Evolutionary conservation across 2,797 vertebrate species (phyloP), one percentile per base, ranked within the genome.

Genomic region (Hirundo rustica): DNA sequence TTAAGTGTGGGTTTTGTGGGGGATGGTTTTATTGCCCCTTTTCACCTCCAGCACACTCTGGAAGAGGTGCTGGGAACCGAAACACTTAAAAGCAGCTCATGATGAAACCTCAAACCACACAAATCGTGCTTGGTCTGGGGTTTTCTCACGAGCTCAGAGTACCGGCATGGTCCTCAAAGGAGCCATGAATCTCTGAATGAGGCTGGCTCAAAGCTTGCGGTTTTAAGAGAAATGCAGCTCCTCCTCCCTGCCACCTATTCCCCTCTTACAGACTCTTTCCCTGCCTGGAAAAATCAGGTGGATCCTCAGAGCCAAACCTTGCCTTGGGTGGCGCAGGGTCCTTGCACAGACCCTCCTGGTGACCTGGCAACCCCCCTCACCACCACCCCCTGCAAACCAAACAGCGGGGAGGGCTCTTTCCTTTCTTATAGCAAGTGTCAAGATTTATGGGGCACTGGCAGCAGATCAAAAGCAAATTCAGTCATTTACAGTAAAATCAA

Each of bases 401-500:
- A 76, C 47, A 44, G 78, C 0, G 40, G 66, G 88, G 92, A 89
- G 47, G 71, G 72, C 85, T 89, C 95, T 85, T 91, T 79, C 26
- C 61, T 68, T 93, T 76, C 84, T 85, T 71, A 91, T 47, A 91
- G 76, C 8, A 50, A 88, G 76, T 81, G 95, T 96, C 67, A 54
- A 85, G 94, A 97, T 96, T 96, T 93, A 97, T 86, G 90, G 96
- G 36, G 48, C 48, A 7, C 68, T 98, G 98, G 97, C 94, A 88
- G 73, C 73, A 92, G 95, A 96, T 97, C 97, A 98, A 89, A 97
- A 97, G 96, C 27, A 4, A 92, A 66, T 77, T 77, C 94, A 84
- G 96, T 97, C 97, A 95, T 95, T 96, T 97, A 97, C 97, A 97
- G 97, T 97, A 96, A 97, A 97, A 96, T 95, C 94, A 95, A 97